Conservation (phyloP, 2,888 invertebrate species). For the Limnephilus lunatus region DNA sequence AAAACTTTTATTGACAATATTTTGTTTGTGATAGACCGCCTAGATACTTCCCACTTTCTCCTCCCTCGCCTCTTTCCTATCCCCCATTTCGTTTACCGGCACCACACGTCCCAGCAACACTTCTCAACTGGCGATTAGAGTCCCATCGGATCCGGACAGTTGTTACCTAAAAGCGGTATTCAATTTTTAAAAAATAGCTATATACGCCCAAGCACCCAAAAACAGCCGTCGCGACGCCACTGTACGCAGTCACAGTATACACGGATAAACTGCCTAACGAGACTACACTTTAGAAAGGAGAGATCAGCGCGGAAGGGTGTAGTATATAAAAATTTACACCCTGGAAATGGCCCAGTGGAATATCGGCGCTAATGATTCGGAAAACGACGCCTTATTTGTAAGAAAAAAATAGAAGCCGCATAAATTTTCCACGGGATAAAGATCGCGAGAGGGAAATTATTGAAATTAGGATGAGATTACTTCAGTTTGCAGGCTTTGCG, state of each 20-base stretch:
- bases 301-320: conserved; percentile 60
- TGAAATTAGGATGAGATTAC: conserved; percentile 52
- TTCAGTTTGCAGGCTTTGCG: conserved; percentile 3
- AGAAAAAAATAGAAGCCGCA: conserved; percentile 75
- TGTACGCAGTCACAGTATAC: conserved; percentile 43
- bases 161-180: no score
- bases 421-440: conserved; percentile 70
- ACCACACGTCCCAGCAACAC: no score
- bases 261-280: conserved; percentile 66
- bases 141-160: no score
- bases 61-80: no score
- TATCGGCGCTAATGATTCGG: conserved; percentile 78
- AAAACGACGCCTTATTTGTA: conserved; percentile 80
- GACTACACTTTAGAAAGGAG: conserved; percentile 65
- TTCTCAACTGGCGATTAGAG: no score
- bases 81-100: no score
- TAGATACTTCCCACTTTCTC: no score
- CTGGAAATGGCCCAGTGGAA: conserved; percentile 54
- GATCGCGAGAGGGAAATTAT: conserved; percentile 57
- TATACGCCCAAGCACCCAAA: not conserved
- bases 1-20: no score
- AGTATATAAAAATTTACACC: conserved; percentile 63
- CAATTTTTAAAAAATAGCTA: no score
- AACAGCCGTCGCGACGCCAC: not conserved
- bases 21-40: no score